Evolutionary conservation across 2,797 vertebrate genomes (phyloP).

Genomic region (Scyliorhinus canicula): DNA sequence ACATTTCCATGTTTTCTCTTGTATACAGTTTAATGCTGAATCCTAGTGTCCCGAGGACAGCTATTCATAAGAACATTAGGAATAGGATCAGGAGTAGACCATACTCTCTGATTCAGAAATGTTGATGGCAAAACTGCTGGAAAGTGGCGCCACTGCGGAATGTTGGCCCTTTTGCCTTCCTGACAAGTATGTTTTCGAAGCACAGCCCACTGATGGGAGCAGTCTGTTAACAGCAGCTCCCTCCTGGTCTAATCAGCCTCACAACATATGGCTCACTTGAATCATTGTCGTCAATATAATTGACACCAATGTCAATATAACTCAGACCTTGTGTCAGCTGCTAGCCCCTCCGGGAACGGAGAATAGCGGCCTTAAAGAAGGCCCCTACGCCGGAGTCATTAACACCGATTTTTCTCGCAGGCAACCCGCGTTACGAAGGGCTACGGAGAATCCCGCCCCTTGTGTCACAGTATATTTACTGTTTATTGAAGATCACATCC

Average conservation of each 20-base stretch:
- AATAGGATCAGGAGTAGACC: background rate
- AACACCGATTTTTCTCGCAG: no score
- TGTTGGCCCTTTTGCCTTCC: conserved; percentile 29
- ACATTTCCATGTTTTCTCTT: background rate
- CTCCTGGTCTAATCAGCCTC: background rate
- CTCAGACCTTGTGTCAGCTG: background rate
- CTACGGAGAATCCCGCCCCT: no score
- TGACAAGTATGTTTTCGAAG: conserved; percentile 28
- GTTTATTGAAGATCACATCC: background rate
- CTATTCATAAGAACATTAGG: background rate
- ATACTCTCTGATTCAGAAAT: background rate
- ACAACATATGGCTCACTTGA: background rate
- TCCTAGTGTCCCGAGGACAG: background rate
- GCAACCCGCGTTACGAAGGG: no score
- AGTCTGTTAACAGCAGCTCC: conserved; percentile 27
- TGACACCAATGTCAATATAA: conserved; percentile 16
- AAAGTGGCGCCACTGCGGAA: conserved; percentile 23
- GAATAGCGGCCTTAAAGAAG: no score
- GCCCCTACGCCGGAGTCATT: no score
- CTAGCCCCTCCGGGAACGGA: no score
- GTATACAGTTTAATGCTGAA: background rate
- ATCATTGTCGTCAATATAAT: background rate
- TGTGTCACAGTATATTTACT: background rate
- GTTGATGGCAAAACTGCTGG: conserved; percentile 11
- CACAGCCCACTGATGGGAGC: background rate